phyloP scores from a whole-genome alignment of 2,888 invertebrate genomes.

The Catocala nupta region DNA sequence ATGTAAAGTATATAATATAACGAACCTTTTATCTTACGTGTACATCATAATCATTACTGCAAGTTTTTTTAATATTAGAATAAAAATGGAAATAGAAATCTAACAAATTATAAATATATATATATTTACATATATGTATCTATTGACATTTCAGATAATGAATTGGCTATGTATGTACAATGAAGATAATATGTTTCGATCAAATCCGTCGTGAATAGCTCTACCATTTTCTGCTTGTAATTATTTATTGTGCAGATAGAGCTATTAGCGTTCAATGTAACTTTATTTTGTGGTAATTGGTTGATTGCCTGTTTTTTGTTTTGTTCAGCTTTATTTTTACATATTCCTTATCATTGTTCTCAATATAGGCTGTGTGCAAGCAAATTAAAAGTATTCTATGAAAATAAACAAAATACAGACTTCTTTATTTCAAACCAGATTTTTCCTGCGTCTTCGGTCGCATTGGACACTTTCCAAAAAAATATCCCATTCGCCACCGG shows the following conservation, averaged over 20 bases:
- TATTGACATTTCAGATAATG: slow-evolving; percentile 48
- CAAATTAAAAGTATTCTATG: slow-evolving; percentile 86
- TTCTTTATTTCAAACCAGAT: too few species aligned
- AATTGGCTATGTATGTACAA: slow-evolving; percentile 48
- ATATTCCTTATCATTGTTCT: slow-evolving; percentile 75
- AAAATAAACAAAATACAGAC: slow-evolving; percentile 37
- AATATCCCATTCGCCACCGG: too few species aligned
- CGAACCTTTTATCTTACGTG: slow-evolving; percentile 40
- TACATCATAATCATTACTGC: slow-evolving; percentile 53
- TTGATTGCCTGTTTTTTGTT: slow-evolving; percentile 50
- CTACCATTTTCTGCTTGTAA: slow-evolving; percentile 46
- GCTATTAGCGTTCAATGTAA: slow-evolving; percentile 41
- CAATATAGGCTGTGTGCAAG: slow-evolving; percentile 86
- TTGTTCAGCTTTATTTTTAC: slow-evolving; percentile 51
- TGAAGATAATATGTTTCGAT: slow-evolving; percentile 24
- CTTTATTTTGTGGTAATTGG: slow-evolving; percentile 35
- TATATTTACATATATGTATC: slow-evolving; percentile 13
- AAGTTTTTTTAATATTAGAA: slow-evolving; percentile 51
- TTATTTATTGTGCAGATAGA: slow-evolving; percentile 50
- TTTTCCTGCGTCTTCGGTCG: too few species aligned
- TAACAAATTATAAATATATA: slow-evolving; percentile 16
- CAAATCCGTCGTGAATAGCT: slow-evolving; percentile 36
- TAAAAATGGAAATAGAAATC: slow-evolving; percentile 37
- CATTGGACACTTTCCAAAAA: too few species aligned
- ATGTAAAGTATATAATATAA: slow-evolving; percentile 33